A percentile compares a stretch with the other conserved stretches of the same genome.
phyloP scores from a whole-genome alignment of 1,140 invertebrate species.

The Phenacoccus solenopsis region DNA sequence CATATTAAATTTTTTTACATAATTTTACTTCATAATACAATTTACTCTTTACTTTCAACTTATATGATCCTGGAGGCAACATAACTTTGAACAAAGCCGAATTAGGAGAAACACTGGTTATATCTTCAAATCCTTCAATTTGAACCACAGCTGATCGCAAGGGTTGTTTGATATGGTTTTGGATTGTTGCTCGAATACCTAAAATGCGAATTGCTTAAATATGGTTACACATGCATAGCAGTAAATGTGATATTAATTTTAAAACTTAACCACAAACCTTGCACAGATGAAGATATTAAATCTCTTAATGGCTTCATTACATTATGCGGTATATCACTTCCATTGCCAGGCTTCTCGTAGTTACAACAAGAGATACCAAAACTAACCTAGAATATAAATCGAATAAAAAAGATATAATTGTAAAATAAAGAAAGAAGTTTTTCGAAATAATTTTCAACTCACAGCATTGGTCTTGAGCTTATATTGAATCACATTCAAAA shows the following conservation, averaged over 20 bases:
- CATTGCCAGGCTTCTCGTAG: constrained; percentile 16
- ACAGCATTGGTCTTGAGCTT: constrained; percentile 19
- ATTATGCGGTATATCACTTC: not conserved
- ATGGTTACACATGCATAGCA: constrained; percentile 29
- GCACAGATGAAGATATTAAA: constrained; percentile 20
- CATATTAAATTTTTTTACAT: not conserved
- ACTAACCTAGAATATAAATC: constrained; percentile 18
- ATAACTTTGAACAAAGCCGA: constrained; percentile 53
- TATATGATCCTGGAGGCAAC: constrained; percentile 34
- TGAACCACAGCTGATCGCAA: constrained; percentile 55
- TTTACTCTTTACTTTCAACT: not conserved
- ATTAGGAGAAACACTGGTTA: constrained; percentile 49
- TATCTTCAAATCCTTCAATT: constrained; percentile 41
- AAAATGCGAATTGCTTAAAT: constrained; percentile 29
- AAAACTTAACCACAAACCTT: constrained; percentile 20
- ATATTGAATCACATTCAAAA: constrained; percentile 19
- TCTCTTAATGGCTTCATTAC: constrained; percentile 22
- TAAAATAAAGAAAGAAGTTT: not conserved
- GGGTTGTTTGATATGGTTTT: constrained; percentile 44
- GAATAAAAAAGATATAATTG: not conserved
- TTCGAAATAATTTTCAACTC: not conserved
- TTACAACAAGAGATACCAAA: constrained; percentile 21
- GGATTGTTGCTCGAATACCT: constrained; percentile 60
- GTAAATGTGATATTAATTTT: constrained; percentile 19
- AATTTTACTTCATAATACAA: not conserved